Conservation (phyloP, 2,113 vertebrate genomes). For the Dipodomys spectabilis region DNA sequence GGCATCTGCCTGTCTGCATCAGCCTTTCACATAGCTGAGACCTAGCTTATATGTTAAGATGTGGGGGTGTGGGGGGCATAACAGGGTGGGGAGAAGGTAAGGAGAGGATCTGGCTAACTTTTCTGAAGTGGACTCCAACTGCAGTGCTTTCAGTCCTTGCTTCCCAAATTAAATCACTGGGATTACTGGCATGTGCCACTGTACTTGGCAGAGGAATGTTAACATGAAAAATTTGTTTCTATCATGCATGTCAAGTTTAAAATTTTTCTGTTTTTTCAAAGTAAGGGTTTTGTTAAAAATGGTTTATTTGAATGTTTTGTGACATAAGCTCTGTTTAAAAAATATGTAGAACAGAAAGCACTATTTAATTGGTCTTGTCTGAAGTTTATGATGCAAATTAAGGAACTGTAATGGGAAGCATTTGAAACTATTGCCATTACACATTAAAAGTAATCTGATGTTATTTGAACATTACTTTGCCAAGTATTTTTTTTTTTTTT, state of each 20-base stretch:
- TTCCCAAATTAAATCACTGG: too few species aligned
- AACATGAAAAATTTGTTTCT: not conserved
- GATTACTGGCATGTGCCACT: too few species aligned
- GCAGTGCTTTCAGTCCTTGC: too few species aligned
- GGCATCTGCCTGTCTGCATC: too few species aligned
- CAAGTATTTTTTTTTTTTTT: not conserved
- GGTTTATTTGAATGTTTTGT: conserved; percentile 13
- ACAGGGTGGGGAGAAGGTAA: too few species aligned
- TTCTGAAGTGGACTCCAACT: too few species aligned
- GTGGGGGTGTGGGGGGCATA: too few species aligned
- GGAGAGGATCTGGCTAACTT: too few species aligned
- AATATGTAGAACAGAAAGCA: not conserved
- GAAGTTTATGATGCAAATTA: conserved; percentile 34
- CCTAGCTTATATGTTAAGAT: too few species aligned
- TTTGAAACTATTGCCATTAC: not conserved
- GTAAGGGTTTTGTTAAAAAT: not conserved
- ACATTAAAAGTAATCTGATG: conserved; percentile 7
- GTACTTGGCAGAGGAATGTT: not conserved
- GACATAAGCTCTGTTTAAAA: not conserved
- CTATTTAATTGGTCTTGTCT: not conserved
- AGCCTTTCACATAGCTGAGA: too few species aligned
- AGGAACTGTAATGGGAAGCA: not conserved
- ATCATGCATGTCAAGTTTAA: not conserved
- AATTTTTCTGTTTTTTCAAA: not conserved
- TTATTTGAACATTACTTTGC: conserved; percentile 20